These are phyloP conservation scores for Macrobrachium nipponense DNA, from an alignment of 1,140 invertebrate genomes.

Conservation along the genomic window DNA sequence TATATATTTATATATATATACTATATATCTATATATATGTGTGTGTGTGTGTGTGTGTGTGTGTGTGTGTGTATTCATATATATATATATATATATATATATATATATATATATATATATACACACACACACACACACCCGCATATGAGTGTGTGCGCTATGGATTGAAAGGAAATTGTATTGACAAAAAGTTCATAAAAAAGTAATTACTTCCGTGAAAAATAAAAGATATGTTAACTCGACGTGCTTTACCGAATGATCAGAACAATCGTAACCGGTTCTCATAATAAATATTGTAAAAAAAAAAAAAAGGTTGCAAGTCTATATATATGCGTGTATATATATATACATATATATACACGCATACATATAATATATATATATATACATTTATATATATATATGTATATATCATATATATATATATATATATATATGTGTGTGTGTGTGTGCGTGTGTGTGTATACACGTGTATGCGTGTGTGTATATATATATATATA, in stretches of 20 bases:
- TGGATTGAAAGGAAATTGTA: no score
- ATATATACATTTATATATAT: not conserved
- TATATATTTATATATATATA: not conserved
- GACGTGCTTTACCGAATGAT: no score
- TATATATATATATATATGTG: not conserved
- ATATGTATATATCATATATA: not conserved
- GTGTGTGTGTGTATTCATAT: not conserved
- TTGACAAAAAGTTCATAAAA: no score
- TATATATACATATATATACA: constrained; percentile 36
- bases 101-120: constrained; percentile 33
- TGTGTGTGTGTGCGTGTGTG: no score
- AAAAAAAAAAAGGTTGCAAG: no score
- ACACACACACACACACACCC: no score
- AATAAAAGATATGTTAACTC: no score
- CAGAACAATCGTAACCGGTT: no score
- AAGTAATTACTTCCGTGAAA: no score
- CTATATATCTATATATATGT: not conserved
- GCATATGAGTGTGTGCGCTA: not conserved
- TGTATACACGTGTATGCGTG: not conserved
- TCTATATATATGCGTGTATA: not conserved
- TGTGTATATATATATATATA: not conserved
- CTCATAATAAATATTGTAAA: no score
- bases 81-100: constrained; percentile 42
- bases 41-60: not conserved
- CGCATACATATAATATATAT: not conserved